Conservation (phyloP, 2,113 vertebrate species). For the Hyperopisus bebe region DNA sequence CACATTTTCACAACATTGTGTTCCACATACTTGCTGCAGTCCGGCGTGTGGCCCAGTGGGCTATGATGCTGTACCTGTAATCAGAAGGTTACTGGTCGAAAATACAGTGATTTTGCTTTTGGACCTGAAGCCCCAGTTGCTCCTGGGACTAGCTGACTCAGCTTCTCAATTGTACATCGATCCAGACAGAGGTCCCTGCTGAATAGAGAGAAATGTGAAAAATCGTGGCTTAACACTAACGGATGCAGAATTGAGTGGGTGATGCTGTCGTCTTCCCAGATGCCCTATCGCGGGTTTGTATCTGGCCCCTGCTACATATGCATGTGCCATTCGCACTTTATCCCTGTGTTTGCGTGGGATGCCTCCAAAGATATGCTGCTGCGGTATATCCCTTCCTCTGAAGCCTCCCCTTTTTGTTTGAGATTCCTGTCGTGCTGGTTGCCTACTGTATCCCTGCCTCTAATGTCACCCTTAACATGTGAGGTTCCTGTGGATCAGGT, state of each 20-base stretch:
- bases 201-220: neutral
- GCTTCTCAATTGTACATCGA: neutral
- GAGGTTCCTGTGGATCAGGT: neutral
- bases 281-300: neutral
- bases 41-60: neutral
- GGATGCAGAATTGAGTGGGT: neutral
- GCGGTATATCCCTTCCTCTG: neutral
- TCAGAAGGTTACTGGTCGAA: neutral
- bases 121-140: neutral
- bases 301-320: neutral
- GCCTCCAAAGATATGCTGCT: neutral
- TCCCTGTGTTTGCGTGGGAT: neutral
- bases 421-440: neutral
- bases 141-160: neutral
- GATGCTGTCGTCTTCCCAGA: neutral
- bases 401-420: neutral
- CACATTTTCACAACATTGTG: neutral
- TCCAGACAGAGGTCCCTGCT: neutral
- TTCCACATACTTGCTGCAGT: neutral
- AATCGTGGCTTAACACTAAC: neutral
- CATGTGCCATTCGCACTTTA: neutral
- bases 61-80: neutral
- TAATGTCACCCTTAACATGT: neutral
- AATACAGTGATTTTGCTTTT: neutral
- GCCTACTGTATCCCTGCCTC: neutral